These are phyloP conservation scores for Jaculus jaculus DNA, from an alignment of 2,113 vertebrate species.

Conservation along the genomic window DNA sequence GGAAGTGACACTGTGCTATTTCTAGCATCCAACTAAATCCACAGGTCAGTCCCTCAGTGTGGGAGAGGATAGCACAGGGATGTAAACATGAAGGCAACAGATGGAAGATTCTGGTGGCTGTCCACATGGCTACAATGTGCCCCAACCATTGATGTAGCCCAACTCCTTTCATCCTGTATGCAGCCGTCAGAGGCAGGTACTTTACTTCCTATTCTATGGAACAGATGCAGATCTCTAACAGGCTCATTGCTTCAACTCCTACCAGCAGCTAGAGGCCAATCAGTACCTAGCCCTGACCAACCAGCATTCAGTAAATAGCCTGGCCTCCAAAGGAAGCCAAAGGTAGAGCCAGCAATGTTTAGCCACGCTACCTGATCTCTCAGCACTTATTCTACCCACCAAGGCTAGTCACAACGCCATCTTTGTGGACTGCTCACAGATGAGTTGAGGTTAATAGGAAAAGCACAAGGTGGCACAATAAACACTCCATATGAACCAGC, in stretches of 20 bases:
- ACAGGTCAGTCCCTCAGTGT: background rate
- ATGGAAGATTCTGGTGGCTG: background rate
- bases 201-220: background rate
- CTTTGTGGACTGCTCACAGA: too few relatives aligned
- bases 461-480: too few relatives aligned
- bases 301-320: background rate
- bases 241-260: background rate
- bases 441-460: background rate
- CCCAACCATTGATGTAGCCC: background rate
- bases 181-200: background rate
- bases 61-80: background rate
- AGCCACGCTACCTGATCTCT: too few relatives aligned
- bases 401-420: accelerated
- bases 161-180: background rate
- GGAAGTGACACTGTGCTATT: background rate
- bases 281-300: background rate
- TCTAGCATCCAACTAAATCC: background rate
- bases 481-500: background rate
- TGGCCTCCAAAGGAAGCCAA: background rate
- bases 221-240: accelerated
- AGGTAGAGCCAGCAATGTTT: background rate
- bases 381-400: background rate
- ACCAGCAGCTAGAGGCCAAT: background rate
- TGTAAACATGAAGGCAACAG: too few relatives aligned
- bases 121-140: background rate